Evolutionary conservation across 2,888 invertebrate genomes (phyloP).

Genomic region (Leucoma salicis): DNA sequence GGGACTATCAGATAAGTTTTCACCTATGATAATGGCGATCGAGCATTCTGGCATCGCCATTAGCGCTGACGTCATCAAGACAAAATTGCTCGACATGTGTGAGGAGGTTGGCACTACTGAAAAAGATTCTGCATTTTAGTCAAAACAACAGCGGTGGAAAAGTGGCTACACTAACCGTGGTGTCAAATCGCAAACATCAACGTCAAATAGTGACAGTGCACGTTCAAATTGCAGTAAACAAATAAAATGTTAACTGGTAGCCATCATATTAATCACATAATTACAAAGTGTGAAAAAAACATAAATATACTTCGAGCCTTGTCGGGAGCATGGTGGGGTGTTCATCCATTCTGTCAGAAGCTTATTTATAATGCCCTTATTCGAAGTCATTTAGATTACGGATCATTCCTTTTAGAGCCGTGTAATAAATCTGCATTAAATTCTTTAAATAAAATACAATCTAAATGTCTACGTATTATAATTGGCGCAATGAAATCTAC

Average conservation of each 20-base stretch:
- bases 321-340: no score
- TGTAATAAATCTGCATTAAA: no score
- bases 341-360: no score
- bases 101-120: conserved; percentile 1
- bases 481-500: no score
- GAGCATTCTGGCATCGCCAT: conserved; percentile 8
- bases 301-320: no score
- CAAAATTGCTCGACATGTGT: conserved; percentile 8
- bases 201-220: background rate
- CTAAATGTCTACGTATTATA: no score
- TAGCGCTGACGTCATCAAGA: conserved; percentile 5
- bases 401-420: no score
- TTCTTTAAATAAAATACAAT: no score
- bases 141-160: background rate
- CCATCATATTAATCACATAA: no score
- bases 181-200: conserved; percentile 1
- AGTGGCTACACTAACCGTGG: conserved; percentile 1
- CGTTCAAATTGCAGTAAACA: background rate
- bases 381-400: no score
- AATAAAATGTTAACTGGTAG: conserved; percentile 10
- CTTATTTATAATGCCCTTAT: no score
- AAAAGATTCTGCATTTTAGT: conserved; percentile 3
- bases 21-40: conserved; percentile 8
- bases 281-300: no score
- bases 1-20: conserved; percentile 5